Conservation (phyloP, 2,113 vertebrate species). For the Lophura nycthemera region DNA sequence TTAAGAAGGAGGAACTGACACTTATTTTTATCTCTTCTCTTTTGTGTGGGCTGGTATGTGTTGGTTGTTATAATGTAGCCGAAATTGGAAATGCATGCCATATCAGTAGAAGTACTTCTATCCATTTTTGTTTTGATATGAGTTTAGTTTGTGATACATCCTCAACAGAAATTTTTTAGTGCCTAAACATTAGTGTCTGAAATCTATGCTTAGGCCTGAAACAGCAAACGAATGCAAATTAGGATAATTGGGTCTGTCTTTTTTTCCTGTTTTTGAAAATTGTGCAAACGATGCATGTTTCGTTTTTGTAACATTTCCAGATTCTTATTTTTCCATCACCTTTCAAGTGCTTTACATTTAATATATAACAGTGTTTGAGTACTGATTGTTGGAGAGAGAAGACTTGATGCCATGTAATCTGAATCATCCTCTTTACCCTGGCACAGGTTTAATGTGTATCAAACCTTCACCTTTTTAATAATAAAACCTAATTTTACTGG, state of each 20-base stretch:
- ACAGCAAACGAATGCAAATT: not conserved
- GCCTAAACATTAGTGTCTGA: not conserved
- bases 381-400: not conserved
- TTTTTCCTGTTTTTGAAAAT: not conserved
- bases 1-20: not conserved
- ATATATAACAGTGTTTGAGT: not conserved
- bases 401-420: not conserved
- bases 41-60: not conserved
- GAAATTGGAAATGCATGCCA: not conserved
- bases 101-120: not conserved
- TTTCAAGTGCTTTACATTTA: not conserved
- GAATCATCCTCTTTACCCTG: not conserved
- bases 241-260: not conserved
- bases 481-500: not conserved
- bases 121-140: not conserved
- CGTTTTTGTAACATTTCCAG: not conserved
- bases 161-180: not conserved
- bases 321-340: not conserved
- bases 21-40: not conserved
- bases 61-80: not conserved
- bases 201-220: not conserved
- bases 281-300: rapidly evolving
- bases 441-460: not conserved
- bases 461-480: not conserved
- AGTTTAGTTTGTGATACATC: not conserved